Percentiles rank a stretch among this genome's conserved stretches.
Conservation (phyloP, 2,888 invertebrate genomes). For the Drosophila bunnanda region DNA sequence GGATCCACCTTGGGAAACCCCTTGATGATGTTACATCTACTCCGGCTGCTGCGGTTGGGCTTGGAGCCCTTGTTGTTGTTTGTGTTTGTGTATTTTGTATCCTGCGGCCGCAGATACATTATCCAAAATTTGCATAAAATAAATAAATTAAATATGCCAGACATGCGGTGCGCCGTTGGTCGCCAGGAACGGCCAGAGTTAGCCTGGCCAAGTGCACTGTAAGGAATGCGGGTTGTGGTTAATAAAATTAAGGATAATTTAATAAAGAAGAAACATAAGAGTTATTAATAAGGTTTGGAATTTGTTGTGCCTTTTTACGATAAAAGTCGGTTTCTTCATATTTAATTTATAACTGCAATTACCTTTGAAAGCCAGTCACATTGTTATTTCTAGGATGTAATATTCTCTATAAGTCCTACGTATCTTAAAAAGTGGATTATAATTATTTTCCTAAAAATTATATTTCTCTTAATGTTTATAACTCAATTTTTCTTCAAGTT, state of each 20-base stretch:
- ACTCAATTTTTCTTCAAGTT: too few species aligned
- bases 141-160: slow-evolving; percentile 83
- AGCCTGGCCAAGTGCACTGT: slow-evolving; percentile 23
- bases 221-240: not conserved
- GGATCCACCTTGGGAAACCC: slow-evolving; percentile 70
- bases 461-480: too few species aligned
- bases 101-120: slow-evolving; percentile 82
- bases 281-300: not conserved
- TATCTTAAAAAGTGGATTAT: too few species aligned
- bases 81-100: slow-evolving; percentile 65
- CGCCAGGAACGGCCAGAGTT: slow-evolving; percentile 49
- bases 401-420: too few species aligned
- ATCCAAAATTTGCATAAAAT: slow-evolving; percentile 84
- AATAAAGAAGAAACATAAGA: not conserved
- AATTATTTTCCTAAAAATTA: too few species aligned
- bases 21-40: slow-evolving; percentile 63
- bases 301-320: too few species aligned
- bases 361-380: not conserved
- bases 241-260: not conserved
- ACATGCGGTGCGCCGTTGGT: slow-evolving; percentile 80
- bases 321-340: not conserved
- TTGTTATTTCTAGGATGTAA: not conserved
- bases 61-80: slow-evolving; percentile 20
- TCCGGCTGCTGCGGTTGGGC: slow-evolving; percentile 35
- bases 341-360: not conserved